Evolutionary conservation across 2,113 vertebrate genomes (phyloP).

Genomic region (Sorex araneus): DNA sequence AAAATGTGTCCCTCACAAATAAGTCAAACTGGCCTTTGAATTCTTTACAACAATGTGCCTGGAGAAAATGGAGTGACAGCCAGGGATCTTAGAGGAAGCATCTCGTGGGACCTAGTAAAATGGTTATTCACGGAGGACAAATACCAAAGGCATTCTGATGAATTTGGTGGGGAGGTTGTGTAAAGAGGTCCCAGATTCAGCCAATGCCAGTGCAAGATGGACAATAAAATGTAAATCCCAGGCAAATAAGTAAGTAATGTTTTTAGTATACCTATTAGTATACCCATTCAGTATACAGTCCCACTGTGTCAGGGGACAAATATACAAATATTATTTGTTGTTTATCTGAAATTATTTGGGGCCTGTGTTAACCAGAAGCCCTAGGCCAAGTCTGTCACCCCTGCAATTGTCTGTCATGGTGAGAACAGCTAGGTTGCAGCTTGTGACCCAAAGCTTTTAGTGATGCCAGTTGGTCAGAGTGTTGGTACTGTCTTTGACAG

Average conservation of each 20-base stretch:
- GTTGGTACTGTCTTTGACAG: neutral
- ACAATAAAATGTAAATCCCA: slow-evolving; percentile 2
- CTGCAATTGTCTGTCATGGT: neutral
- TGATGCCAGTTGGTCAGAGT: neutral
- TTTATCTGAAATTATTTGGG: too few relatives aligned
- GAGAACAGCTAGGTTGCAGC: too few relatives aligned
- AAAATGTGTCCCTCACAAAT: neutral
- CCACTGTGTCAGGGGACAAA: too few relatives aligned
- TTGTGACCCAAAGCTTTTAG: neutral
- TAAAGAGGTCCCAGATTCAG: neutral
- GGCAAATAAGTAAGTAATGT: neutral
- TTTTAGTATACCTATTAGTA: neutral
- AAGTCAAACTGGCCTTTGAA: neutral
- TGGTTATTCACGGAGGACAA: neutral
- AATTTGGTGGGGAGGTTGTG: neutral
- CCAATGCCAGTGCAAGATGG: neutral
- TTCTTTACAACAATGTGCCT: neutral
- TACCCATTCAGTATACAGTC: too few relatives aligned
- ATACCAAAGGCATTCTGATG: neutral
- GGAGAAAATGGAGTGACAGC: neutral
- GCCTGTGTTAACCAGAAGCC: neutral
- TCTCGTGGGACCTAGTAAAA: neutral
- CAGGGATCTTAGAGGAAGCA: neutral
- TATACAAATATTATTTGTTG: too few relatives aligned
- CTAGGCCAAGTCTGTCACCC: neutral